These are phyloP conservation scores for Microctenopoma steveboyesi DNA, from an alignment of 2,797 vertebrate genomes.

Conservation along the genomic window DNA sequence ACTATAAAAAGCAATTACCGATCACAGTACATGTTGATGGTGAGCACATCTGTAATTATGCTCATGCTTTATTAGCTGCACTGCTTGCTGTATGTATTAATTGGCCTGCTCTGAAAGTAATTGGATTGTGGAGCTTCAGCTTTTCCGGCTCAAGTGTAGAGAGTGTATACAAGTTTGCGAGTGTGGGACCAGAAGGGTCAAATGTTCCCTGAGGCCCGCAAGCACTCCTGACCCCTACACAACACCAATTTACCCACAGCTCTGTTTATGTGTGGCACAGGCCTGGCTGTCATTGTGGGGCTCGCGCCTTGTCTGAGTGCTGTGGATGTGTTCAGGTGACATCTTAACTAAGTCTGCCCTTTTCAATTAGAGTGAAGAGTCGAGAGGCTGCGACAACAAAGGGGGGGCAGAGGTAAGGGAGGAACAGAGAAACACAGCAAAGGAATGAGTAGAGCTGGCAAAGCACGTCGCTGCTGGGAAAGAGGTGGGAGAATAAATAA, in stretches of 20 bases:
- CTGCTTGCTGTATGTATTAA: constrained; percentile 52
- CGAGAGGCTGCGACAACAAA: constrained; percentile 26
- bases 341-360: constrained; percentile 83
- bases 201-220: constrained; percentile 59
- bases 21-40: constrained; percentile 30
- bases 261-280: constrained; percentile 55
- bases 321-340: constrained; percentile 78
- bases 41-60: constrained; percentile 48
- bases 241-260: constrained; percentile 77
- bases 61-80: constrained; percentile 45
- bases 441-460: constrained; percentile 5
- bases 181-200: constrained; percentile 74
- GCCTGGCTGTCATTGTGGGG: constrained; percentile 58
- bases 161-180: constrained; percentile 32
- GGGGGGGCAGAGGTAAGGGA: constrained; percentile 61
- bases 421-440: constrained; percentile 28
- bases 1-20: constrained; percentile 70
- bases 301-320: constrained; percentile 59
- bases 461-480: background rate
- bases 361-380: constrained; percentile 79
- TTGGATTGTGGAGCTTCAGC: constrained; percentile 41
- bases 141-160: constrained; percentile 38
- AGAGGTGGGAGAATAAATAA: constrained; percentile 16
- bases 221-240: constrained; percentile 71
- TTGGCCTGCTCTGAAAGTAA: constrained; percentile 59